Base-by-base conservation (phyloP, 2,797 vertebrate species). In the Peromyscus aztecus region DNA sequence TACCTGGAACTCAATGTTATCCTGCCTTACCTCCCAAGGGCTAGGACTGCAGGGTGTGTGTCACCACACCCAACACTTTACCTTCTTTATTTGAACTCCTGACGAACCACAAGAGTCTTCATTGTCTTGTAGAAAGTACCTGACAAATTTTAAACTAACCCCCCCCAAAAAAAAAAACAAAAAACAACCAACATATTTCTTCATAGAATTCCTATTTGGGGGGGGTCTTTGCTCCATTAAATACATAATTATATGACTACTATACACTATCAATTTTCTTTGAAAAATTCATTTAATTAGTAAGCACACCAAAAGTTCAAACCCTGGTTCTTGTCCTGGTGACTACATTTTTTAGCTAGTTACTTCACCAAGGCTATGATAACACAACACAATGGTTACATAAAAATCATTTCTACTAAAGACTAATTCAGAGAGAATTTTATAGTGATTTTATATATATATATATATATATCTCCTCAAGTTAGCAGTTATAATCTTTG, bases 351-450 rank as follows among this genome's bases (percentile, higher is more conserved):
- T 49, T 55, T 40, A 77, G 57, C 52, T 43, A 73, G 61, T 4
- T 88, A 92, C 16, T 43, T 43, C 49, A 77, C 29, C 67, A 73
- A 34, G 90, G 40, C n/a, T 86, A 84, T 19, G 55, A 89, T 89
- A 96, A 37, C 52, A 87, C 21, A 34, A 10, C 40, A 65, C 65
- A 19, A 71, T 95, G 96, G 63, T 71, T 84, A 77, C 5, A 88
- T 88, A 29, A 91, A 14, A 63, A 75, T 27, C 4, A 2, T 9
- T 17, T 46, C 9, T 27, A 57, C 31, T 61, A 40, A 91, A 73
- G 13, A 91, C 0, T 31, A 95, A 89, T 92, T 78, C 46, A 96
- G 85, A 89, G 4, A 91, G 37, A 96, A 95, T 17, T 69, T 80
- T 88, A 90, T 7, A 55, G 40, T 75, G 59, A 78, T 81, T 76